phyloP scores from a whole-genome alignment of 2,113 vertebrate species.

The Calyptomena viridis region DNA sequence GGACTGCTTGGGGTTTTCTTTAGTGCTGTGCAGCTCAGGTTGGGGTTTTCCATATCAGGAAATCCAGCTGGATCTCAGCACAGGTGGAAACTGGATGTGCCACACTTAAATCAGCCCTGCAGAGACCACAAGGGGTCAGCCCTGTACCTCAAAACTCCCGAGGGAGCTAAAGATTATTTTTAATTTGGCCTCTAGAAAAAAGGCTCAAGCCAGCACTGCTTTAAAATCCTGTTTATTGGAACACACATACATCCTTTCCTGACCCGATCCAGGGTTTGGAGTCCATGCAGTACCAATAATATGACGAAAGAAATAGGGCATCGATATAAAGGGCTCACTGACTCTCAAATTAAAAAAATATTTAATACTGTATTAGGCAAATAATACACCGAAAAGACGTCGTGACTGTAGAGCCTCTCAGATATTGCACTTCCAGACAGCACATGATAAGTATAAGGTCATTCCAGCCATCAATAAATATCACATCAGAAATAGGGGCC shows the following conservation, averaged over 20 bases:
- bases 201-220: conserved; percentile 38
- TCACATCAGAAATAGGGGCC: conserved; percentile 71
- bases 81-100: background rate
- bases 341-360: conserved; percentile 72
- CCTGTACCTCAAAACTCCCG: background rate
- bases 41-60: background rate
- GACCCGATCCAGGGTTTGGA: conserved; percentile 63
- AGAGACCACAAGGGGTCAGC: background rate
- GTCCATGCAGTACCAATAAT: conserved; percentile 70
- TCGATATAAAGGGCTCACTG: conserved; percentile 61
- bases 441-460: conserved; percentile 69
- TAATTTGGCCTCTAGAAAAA: conserved; percentile 19
- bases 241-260: conserved; percentile 67
- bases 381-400: conserved; percentile 54
- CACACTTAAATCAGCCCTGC: background rate
- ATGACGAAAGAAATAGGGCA: conserved; percentile 55
- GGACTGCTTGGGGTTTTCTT: background rate
- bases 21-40: background rate
- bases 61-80: background rate
- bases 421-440: conserved; percentile 74
- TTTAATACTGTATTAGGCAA: conserved; percentile 62
- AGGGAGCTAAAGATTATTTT: background rate
- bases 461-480: conserved; percentile 75
- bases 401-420: conserved; percentile 65
- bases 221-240: conserved; percentile 80